A percentile compares a stretch with the other conserved stretches of the same genome.
phyloP scores from a whole-genome alignment of 2,797 vertebrate genomes.

The Peromyscus nudipes region DNA sequence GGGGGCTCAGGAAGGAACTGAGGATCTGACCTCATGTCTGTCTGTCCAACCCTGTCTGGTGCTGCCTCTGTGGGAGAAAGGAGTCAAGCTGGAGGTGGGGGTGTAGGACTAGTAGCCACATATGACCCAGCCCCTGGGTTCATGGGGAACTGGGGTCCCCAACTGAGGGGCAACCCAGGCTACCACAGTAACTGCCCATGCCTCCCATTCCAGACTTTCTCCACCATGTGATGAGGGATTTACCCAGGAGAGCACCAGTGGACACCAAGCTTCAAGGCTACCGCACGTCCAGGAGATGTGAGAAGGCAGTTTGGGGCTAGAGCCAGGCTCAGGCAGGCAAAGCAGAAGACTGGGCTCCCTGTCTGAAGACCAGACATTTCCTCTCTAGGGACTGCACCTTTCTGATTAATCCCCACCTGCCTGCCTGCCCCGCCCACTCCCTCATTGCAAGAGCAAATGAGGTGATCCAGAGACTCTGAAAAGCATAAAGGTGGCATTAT shows the following conservation, averaged over 20 bases:
- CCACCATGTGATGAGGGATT: neutral
- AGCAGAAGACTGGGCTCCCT: neutral
- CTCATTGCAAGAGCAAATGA: conserved; percentile 74
- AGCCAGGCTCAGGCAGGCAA: neutral
- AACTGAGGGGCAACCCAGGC: neutral
- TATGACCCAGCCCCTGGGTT: neutral
- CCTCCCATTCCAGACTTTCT: too few relatives aligned
- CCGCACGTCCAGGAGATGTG: neutral
- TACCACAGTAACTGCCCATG: neutral
- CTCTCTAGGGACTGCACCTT: conserved; percentile 51
- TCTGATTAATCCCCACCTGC: conserved; percentile 13
- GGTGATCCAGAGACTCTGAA: conserved; percentile 78
- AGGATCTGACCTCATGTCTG: conserved; percentile 44
- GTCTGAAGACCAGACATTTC: conserved; percentile 27
- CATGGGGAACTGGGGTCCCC: neutral
- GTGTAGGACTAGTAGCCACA: neutral
- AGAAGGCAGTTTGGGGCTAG: conserved; percentile 10
- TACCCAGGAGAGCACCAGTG: neutral
- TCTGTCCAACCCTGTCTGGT: neutral
- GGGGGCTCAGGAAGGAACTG: conserved; percentile 50
- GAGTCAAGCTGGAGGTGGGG: neutral
- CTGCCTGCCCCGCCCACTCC: conserved; percentile 11
- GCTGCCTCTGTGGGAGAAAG: neutral
- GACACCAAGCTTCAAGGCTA: neutral
- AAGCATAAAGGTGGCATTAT: conserved; percentile 82